Evolutionary conservation across 1,140 invertebrate genomes (phyloP).

Genomic region (Nilaparvata lugens): DNA sequence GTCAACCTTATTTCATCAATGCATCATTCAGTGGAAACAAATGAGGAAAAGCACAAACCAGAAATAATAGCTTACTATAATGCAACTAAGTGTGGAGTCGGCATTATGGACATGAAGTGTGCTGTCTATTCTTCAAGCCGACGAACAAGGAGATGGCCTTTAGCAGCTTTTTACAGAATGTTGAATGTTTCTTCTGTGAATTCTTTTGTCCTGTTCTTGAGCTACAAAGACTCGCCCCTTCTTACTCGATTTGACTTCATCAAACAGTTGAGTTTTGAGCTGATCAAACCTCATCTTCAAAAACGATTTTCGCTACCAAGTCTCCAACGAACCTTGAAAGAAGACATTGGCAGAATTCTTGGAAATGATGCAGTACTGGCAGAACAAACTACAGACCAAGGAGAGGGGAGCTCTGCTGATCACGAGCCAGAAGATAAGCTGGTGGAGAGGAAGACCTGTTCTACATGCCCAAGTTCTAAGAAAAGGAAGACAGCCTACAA

Average conservation of each 20-base stretch:
- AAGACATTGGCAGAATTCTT: no score
- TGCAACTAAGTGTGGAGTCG: slow-evolving; percentile 29
- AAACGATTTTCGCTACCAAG: slow-evolving; percentile 15
- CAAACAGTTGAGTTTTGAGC: slow-evolving; percentile 19
- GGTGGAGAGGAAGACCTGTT: no score
- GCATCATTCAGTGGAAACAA: slow-evolving; percentile 22
- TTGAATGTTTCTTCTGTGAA: slow-evolving; percentile 27
- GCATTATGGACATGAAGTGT: slow-evolving; percentile 29
- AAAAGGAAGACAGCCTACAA: no score
- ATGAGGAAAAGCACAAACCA: slow-evolving; percentile 24
- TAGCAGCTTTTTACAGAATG: slow-evolving; percentile 27
- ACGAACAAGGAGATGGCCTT: slow-evolving; percentile 27
- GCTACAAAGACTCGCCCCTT: slow-evolving; percentile 6
- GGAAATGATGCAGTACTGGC: no score
- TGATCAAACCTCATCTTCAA: slow-evolving; percentile 23
- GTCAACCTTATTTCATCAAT: slow-evolving; percentile 27
- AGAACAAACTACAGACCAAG: no score
- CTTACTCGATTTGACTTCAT: slow-evolving; percentile 20
- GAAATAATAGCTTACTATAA: slow-evolving; percentile 30
- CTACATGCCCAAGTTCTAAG: no score
- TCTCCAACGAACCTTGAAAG: not conserved
- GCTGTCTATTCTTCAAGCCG: slow-evolving; percentile 22
- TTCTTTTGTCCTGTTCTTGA: slow-evolving; percentile 9
- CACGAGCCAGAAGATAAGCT: no score
- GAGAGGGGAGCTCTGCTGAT: no score